phyloP scores from a whole-genome alignment of 23 tunicate species.

The Diplosoma virens region DNA sequence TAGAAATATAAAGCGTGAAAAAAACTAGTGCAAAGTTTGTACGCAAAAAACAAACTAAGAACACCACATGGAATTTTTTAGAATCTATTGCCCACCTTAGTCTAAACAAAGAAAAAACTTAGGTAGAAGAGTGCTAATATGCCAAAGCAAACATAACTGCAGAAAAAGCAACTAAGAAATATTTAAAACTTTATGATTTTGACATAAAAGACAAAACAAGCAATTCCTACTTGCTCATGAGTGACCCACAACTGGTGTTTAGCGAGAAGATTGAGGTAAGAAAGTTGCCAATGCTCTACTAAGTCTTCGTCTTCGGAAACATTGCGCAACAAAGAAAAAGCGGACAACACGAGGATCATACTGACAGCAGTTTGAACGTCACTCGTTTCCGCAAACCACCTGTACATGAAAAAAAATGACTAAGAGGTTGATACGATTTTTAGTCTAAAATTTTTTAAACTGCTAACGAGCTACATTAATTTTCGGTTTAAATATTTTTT shows the following conservation, averaged over 20 bases:
- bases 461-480: too few relatives aligned
- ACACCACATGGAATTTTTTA: too few relatives aligned
- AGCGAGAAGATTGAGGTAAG: constrained; percentile 35
- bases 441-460: too few relatives aligned
- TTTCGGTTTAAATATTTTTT: too few relatives aligned
- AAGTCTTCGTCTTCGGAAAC: constrained; percentile 15
- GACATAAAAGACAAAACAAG: neutral
- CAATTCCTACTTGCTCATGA: constrained; percentile 14
- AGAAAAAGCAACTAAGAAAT: neutral
- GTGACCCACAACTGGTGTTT: constrained; percentile 36
- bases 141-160: neutral
- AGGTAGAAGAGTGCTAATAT: neutral
- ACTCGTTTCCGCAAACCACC: constrained; percentile 40
- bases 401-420: too few relatives aligned
- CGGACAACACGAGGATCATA: constrained; percentile 38
- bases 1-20: too few relatives aligned
- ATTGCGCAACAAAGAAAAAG: constrained; percentile 4
- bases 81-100: neutral
- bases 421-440: too few relatives aligned
- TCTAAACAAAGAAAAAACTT: neutral
- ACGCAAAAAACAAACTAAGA: too few relatives aligned
- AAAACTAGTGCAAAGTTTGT: too few relatives aligned
- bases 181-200: neutral
- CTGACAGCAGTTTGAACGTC: constrained; percentile 56
- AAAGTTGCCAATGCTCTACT: constrained; percentile 51